These are phyloP conservation scores for Prochilodus magdalenae DNA, from an alignment of 2,113 vertebrate genomes.

Conservation along the genomic window DNA sequence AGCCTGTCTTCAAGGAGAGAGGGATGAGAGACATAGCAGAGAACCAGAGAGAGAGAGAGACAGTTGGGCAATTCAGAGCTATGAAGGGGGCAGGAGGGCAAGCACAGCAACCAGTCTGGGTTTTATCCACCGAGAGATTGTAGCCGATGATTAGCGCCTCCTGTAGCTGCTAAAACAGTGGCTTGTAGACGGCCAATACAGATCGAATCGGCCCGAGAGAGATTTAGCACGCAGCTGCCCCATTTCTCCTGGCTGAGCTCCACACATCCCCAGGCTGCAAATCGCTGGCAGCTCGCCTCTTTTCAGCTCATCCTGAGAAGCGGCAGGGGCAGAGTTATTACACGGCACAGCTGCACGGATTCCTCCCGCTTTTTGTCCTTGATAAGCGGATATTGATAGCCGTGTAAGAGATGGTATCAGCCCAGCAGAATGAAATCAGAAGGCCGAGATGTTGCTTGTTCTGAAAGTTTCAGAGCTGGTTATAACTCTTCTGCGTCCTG, in stretches of 20 bases:
- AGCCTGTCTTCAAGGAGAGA: background rate
- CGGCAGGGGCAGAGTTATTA: background rate
- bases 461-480: background rate
- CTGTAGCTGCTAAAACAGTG: constrained; percentile 62
- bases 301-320: constrained; percentile 31
- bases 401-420: background rate
- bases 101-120: constrained; percentile 37
- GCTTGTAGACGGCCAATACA: constrained; percentile 69
- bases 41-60: constrained; percentile 18
- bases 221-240: constrained; percentile 77
- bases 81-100: background rate
- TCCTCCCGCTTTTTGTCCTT: background rate
- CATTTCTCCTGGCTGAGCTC: constrained; percentile 31
- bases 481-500: background rate
- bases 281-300: constrained; percentile 26
- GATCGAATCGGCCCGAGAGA: constrained; percentile 78
- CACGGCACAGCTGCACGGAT: constrained; percentile 1
- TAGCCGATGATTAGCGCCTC: constrained; percentile 72
- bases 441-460: background rate
- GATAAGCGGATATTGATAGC: constrained; percentile 4
- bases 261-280: background rate
- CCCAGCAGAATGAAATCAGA: background rate
- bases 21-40: background rate
- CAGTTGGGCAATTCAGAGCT: background rate
- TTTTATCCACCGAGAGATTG: constrained; percentile 75